Conservation (phyloP, 1,140 invertebrate species). For the Cydia amplana region DNA sequence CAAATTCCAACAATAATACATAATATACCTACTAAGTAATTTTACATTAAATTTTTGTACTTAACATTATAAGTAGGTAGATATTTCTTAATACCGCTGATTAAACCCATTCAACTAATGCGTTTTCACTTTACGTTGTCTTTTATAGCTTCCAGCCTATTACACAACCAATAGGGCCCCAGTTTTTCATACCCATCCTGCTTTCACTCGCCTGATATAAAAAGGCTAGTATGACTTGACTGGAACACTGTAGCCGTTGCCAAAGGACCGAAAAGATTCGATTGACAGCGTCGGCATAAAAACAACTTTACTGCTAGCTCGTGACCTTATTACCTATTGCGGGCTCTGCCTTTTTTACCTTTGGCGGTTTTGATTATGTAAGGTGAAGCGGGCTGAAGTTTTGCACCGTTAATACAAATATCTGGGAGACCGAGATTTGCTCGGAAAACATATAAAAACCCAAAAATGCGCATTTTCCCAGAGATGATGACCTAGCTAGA, state of each 20-base stretch:
- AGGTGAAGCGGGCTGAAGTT: neutral
- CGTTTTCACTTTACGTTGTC: slow-evolving; percentile 9
- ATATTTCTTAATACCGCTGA: neutral
- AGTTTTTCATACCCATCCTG: neutral
- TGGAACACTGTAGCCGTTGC: neutral
- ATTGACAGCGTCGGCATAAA: slow-evolving; percentile 29
- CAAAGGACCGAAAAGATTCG: neutral
- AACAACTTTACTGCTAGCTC: slow-evolving; percentile 25
- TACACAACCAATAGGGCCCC: neutral
- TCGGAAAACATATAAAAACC: too few relatives aligned
- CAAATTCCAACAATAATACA: too few relatives aligned
- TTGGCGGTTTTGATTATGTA: slow-evolving; percentile 13
- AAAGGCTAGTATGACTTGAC: neutral
- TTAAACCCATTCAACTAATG: slow-evolving; percentile 23
- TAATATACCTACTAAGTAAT: too few relatives aligned
- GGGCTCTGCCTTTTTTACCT: slow-evolving; percentile 12
- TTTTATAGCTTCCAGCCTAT: neutral
- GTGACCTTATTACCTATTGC: slow-evolving; percentile 27
- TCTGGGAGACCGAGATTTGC: too few relatives aligned
- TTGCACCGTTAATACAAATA: too few relatives aligned
- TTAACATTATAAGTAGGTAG: too few relatives aligned
- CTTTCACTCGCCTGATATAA: neutral
- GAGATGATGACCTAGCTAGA: too few relatives aligned
- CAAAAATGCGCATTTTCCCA: too few relatives aligned
- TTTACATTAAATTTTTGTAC: too few relatives aligned